Percentiles rank a stretch among this genome's conserved stretches.
Evolutionary conservation across 1,140 invertebrate species (phyloP).

Genomic region (Caenorhabditis brenneri): DNA sequence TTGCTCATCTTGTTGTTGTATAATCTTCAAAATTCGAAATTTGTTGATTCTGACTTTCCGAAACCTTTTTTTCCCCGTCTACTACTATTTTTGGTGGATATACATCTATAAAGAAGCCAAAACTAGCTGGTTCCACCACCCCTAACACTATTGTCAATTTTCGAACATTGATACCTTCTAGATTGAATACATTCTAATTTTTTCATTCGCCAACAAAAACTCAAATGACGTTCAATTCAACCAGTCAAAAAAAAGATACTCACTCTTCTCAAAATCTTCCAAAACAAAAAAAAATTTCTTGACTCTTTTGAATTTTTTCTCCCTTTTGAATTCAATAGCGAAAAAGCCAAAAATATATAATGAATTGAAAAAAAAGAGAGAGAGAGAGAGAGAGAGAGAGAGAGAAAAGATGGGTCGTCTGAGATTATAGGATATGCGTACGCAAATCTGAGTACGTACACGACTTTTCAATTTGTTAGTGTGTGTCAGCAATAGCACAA

Average conservation of each 20-base stretch:
- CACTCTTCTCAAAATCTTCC: not conserved
- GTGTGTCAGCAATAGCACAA: too few species aligned
- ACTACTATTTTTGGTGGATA: too few species aligned
- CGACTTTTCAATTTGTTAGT: not conserved
- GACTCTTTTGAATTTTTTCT: not conserved
- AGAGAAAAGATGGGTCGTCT: not conserved
- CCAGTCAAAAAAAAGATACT: not conserved
- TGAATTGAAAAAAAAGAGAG: too few species aligned
- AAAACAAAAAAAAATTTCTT: not conserved
- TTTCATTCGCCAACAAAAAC: too few species aligned
- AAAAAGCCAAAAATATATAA: not conserved
- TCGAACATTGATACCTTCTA: not conserved
- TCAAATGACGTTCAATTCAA: too few species aligned
- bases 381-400: too few species aligned
- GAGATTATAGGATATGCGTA: slow-evolving; percentile 15
- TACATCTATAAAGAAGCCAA: not conserved
- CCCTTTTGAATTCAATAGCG: not conserved
- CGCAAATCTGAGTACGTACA: not conserved
- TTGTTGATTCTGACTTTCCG: too few species aligned
- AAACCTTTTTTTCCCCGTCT: not conserved
- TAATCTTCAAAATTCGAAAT: too few species aligned
- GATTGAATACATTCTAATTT: not conserved
- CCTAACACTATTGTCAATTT: not conserved
- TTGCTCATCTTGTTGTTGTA: too few species aligned
- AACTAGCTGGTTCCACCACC: too few species aligned